Evolutionary conservation across 2,888 invertebrate genomes (phyloP), one percentile per base, ranked within the genome.

Genomic region (Alentia gelatinosa): DNA sequence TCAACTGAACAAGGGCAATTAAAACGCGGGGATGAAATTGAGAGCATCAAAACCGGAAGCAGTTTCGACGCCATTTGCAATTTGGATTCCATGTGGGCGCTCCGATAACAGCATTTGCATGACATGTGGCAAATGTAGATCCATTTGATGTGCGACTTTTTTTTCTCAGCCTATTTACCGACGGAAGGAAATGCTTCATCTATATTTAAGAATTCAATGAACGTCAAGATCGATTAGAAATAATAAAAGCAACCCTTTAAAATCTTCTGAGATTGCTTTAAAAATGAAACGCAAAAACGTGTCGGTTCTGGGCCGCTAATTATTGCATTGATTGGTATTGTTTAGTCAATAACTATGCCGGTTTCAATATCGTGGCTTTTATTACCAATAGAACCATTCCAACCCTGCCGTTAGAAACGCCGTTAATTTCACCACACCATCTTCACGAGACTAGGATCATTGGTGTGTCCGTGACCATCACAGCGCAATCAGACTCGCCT

Each of bases 31-130:
- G n/a, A 35, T 79, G 79, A 79, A 79, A 79, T 79, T 35, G 39
- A 79, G 79, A 79, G 39, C 79, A 79, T 35, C 79, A 79, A 35
- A 79, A 79, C 79, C 79, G 79, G 79, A 79, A 35, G 39, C 39
- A 79, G 79, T 79, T 79, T 19, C 39, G 79, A 39, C 79, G 79
- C 79, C 79, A 79, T 79, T 79, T 79, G 79, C 79, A 79, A 79
- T 79, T 79, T 79, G 37, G 79, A 79, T 79, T 79, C 79, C 79
- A 79, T 79, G 79, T 79, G 79, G 79, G 79, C 23, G 39, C 79
- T 79, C 79, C 19, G 79, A 7, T 79, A 79, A 79, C 35, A 35
- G 33, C 4, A 74, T 33, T 74, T 74, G 33, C 79, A 79, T 79
- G 79, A 39, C 79, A 37, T 37, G 79, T 12, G 5, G 39, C 79